phyloP scores from a whole-genome alignment of 2,113 vertebrate species.

The Callorhinus ursinus region DNA sequence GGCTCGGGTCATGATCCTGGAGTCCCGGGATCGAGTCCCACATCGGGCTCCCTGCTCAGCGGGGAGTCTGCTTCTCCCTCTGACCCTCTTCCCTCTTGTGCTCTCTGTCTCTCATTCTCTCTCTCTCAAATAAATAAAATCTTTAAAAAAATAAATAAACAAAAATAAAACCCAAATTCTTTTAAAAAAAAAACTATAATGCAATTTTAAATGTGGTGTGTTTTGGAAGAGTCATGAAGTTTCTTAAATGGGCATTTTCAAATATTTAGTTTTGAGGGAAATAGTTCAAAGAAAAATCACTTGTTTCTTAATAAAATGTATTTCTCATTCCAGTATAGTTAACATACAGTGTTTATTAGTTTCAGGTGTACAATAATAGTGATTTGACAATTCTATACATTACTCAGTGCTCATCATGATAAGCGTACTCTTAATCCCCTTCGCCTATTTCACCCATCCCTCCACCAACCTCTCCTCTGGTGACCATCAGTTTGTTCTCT shows the following conservation, averaged over 20 bases:
- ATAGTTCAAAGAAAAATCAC: constrained; percentile 50
- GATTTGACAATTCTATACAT: background rate
- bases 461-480: background rate
- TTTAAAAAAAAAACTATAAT: background rate
- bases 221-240: constrained; percentile 19
- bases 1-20: no score
- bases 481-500: background rate
- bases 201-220: background rate
- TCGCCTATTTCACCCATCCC: background rate
- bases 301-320: background rate
- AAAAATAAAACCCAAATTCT: no score
- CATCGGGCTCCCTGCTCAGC: no score
- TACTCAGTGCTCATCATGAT: background rate
- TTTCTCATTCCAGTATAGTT: background rate
- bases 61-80: no score
- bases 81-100: no score
- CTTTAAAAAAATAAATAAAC: no score
- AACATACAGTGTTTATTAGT: background rate
- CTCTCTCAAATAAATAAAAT: no score
- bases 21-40: no score
- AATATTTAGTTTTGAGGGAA: constrained; percentile 31
- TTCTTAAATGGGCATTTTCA: constrained; percentile 29
- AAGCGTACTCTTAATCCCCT: background rate
- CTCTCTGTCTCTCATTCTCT: no score
- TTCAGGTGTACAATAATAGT: background rate